phyloP scores from a whole-genome alignment of 2,888 invertebrate genomes.

The Ophioninae sp. region DNA sequence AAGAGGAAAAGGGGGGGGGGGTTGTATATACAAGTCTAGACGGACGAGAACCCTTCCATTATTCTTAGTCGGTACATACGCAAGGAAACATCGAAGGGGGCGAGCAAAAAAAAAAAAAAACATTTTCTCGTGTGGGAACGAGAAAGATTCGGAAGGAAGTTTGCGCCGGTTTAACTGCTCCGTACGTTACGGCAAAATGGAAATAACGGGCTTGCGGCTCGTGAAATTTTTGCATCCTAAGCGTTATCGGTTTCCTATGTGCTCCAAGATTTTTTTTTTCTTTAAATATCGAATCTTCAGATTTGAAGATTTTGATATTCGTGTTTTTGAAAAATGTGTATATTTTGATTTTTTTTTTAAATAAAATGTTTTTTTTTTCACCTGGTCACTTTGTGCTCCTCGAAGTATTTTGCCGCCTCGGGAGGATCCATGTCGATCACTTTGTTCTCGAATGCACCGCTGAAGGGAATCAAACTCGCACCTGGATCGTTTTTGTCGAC shows the following conservation, averaged over 20 bases:
- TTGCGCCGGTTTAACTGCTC: constrained; percentile 50
- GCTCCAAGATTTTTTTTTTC: background rate
- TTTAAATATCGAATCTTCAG: too few relatives aligned
- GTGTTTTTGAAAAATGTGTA: background rate
- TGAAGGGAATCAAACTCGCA: constrained; percentile 96
- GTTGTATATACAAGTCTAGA: constrained; percentile 74
- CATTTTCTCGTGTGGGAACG: constrained; percentile 67
- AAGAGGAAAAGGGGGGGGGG: constrained; percentile 5
- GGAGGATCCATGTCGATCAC: constrained; percentile 91
- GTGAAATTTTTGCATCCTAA: constrained; percentile 13
- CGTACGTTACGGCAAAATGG: constrained; percentile 15
- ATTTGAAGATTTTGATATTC: too few relatives aligned
- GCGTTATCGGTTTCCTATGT: too few relatives aligned
- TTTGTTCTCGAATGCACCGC: constrained; percentile 94
- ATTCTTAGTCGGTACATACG: constrained; percentile 64
- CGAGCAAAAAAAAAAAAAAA: constrained; percentile 12
- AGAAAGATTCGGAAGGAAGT: constrained; percentile 54
- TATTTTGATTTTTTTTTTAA: background rate
- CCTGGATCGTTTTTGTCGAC: constrained; percentile 98
- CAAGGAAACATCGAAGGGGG: constrained; percentile 53
- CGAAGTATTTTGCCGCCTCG: constrained; percentile 89
- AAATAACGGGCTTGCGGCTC: background rate
- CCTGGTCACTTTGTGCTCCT: constrained; percentile 92
- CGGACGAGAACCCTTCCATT: constrained; percentile 73
- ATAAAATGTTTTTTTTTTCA: constrained; percentile 80